Evolutionary conservation across 2,888 invertebrate genomes (phyloP).

Genomic region (Vanessa cardui): DNA sequence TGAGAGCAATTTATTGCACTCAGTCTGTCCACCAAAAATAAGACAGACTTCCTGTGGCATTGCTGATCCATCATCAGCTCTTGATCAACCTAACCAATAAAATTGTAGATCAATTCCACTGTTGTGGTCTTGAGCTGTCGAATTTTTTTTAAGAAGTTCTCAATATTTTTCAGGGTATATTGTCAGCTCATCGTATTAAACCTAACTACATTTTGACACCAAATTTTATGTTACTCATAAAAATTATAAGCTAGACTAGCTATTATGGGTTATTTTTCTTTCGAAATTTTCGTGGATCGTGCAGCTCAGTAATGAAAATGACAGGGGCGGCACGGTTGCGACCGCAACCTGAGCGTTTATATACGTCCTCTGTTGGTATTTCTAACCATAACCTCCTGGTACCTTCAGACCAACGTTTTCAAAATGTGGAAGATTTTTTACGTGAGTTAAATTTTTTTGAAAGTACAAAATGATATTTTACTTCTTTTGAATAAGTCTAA

Average conservation of each 20-base stretch:
- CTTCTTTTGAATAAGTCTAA: too few relatives aligned
- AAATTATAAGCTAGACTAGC: conserved; percentile 20
- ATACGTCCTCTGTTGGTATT: conserved; percentile 53
- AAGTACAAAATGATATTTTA: neutral
- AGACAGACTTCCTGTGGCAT: too few relatives aligned
- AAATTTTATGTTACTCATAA: conserved; percentile 20
- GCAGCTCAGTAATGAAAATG: conserved; percentile 67
- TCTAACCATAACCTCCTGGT: conserved; percentile 51
- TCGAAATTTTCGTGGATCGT: conserved; percentile 68
- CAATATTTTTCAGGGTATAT: too few relatives aligned
- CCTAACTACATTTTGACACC: neutral
- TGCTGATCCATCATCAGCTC: too few relatives aligned
- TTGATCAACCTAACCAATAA: too few relatives aligned
- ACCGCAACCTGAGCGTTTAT: conserved; percentile 65
- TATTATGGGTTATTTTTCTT: conserved; percentile 45
- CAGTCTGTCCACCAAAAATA: too few relatives aligned
- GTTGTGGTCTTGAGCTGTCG: too few relatives aligned
- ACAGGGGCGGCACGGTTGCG: conserved; percentile 52
- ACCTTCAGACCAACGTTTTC: conserved; percentile 26
- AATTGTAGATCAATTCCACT: too few relatives aligned
- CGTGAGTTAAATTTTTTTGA: conserved; percentile 53
- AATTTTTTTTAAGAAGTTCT: too few relatives aligned
- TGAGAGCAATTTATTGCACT: too few relatives aligned
- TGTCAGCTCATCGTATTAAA: neutral
- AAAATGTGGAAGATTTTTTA: conserved; percentile 68